These are phyloP conservation scores for Theristicus caerulescens DNA, from an alignment of 2,113 vertebrate species.

Conservation along the genomic window DNA sequence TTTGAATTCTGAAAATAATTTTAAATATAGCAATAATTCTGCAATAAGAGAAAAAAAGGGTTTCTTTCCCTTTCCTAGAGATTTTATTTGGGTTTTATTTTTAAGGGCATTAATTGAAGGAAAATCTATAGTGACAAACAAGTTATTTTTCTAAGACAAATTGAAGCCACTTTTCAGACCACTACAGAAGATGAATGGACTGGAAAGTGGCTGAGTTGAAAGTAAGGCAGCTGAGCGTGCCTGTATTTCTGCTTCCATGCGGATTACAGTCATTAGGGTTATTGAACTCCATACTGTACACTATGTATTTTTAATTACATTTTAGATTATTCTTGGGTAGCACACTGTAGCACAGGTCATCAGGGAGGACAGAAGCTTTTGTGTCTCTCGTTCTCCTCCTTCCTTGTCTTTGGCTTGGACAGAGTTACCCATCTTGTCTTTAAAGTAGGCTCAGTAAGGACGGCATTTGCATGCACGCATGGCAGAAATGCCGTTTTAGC, in stretches of 20 bases:
- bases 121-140: background rate
- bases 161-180: background rate
- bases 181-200: background rate
- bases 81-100: background rate
- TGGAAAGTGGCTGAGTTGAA: background rate
- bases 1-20: background rate
- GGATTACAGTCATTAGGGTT: rapidly evolving
- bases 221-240: background rate
- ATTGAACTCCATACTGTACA: background rate
- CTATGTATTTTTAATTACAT: background rate
- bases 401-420: background rate
- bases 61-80: background rate
- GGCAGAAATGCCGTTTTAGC: background rate
- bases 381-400: background rate
- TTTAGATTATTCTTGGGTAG: background rate
- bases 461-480: rapidly evolving
- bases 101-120: background rate
- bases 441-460: background rate
- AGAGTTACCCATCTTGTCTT: background rate
- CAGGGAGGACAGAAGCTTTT: background rate
- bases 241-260: background rate
- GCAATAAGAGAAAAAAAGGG: background rate
- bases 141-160: background rate
- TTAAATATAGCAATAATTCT: background rate
- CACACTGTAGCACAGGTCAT: rapidly evolving